These are phyloP conservation scores for Beroe ovata DNA, from an alignment of 37 sponge, comb jelly and placozoan genomes.

Conservation along the genomic window DNA sequence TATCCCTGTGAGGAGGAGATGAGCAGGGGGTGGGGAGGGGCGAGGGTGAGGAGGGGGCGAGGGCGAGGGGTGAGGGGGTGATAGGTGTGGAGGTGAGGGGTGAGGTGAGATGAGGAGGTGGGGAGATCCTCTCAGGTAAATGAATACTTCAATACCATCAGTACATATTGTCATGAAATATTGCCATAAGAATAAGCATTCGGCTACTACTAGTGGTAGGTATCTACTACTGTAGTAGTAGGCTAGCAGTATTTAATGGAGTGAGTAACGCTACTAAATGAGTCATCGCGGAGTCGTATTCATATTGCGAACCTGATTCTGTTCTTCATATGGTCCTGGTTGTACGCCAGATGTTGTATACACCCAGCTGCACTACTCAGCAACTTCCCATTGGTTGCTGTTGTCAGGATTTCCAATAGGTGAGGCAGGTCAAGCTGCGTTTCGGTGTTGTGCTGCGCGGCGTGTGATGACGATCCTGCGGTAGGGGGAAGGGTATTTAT, in stretches of 20 bases:
- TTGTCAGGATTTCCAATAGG: constrained; percentile 16
- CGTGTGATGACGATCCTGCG: constrained; percentile 37
- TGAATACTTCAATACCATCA: no score
- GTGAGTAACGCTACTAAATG: no score
- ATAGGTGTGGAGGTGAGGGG: neutral
- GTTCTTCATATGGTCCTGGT: constrained; percentile 45
- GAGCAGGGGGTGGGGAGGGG: no score
- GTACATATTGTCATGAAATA: no score
- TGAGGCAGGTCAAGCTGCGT: constrained; percentile 30
- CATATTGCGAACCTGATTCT: constrained; percentile 24
- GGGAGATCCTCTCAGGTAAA: no score
- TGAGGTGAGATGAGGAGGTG: neutral
- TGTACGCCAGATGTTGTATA: constrained; percentile 55
- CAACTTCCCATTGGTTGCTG: constrained; percentile 47
- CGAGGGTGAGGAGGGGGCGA: neutral
- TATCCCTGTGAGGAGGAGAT: constrained; percentile 8
- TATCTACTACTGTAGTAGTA: no score
- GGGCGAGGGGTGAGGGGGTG: neutral
- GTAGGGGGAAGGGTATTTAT: no score
- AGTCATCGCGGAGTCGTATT: no score
- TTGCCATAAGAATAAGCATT: no score
- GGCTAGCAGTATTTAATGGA: no score
- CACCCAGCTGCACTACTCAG: constrained; percentile 61
- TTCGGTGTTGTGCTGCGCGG: neutral
- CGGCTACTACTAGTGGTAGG: no score